Base-by-base conservation (phyloP, 92 coral and sea anemone species). In the Umimayanthus kanabou region DNA sequence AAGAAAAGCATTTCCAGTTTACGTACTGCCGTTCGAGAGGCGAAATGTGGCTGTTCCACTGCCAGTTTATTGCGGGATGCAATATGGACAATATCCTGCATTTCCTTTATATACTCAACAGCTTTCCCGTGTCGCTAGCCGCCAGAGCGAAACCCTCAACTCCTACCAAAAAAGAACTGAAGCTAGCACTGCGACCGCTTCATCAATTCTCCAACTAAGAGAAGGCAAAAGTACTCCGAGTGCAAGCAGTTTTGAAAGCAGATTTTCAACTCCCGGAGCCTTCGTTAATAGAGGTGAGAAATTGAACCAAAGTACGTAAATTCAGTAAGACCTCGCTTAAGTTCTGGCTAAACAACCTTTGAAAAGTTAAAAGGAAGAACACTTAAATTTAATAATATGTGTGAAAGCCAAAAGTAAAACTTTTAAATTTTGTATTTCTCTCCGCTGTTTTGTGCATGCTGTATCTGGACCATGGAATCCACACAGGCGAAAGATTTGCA, bases 101-200 rank as follows among this genome's bases (percentile, higher is more conserved):
- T 83, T 83, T 83, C 76, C 87, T 47, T 43, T 80, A 11, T 80
- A 83, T 30, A 18, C 77, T 83, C 87, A 50, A 71, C 87, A 53
- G 29, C 47, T 69, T 83, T 83, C 87, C 87, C 87, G 67, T 65
- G 42, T 83, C 16, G 40, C 50, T 83, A 78, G 55, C 25, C 26
- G 78, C 16, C 87, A 83, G 64, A 83, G 53, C 77, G 87, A 83
- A 83, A 69, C 67, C 16, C 66, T 26, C n/a, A 83, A 25, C 77
- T 29, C 64, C 8, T 61, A 61, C 47, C 85, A 80, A 80, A 65
- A 70, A 20, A 61, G 85, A 80, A 80, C 72, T 33, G 85, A 80
- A 80, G 85, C 73, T 15, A 37, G 53, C 71, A 16, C 73, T 76
- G 28, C n/a, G 55, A 22, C 80, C 13, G 47, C 37, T 80, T 58